A percentile compares a stretch with the other conserved stretches of the same genome.
These are phyloP conservation scores for Sciurus vulgaris DNA, from an alignment of 2,797 vertebrate species.

Conservation along the genomic window DNA sequence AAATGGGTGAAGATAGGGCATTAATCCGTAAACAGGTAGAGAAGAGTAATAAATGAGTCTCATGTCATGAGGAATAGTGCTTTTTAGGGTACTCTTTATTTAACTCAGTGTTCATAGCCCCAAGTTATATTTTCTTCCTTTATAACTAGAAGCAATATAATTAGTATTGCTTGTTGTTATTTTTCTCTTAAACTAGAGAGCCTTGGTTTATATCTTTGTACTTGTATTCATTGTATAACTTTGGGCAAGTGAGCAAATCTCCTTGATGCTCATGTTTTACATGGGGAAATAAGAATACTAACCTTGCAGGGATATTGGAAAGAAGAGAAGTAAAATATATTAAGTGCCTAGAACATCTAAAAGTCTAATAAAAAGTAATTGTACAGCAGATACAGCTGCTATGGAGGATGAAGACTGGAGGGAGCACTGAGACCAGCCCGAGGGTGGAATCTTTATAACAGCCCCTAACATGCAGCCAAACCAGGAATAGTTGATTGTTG, in stretches of 20 bases:
- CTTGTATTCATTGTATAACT: constrained; percentile 1
- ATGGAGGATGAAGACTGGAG: neutral
- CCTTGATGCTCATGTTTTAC: constrained; percentile 61
- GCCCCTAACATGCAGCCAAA: neutral
- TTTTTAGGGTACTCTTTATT: neutral
- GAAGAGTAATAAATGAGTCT: neutral
- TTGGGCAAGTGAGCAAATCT: constrained; percentile 63
- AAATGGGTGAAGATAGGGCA: neutral
- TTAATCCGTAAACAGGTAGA: neutral
- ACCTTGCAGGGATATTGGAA: constrained; percentile 37
- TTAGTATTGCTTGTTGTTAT: neutral
- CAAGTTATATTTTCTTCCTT: constrained; percentile 49
- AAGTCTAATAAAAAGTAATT: constrained; percentile 19
- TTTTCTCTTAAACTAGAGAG: constrained; percentile 37
- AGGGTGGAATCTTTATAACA: neutral
- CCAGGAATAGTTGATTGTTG: neutral
- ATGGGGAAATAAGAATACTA: neutral
- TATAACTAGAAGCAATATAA: constrained; percentile 34
- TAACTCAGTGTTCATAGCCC: neutral
- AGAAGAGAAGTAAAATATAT: constrained; percentile 19
- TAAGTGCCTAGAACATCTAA: neutral
- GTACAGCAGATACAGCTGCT: too few relatives aligned
- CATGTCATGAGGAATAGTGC: neutral
- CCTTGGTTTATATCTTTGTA: constrained; percentile 45
- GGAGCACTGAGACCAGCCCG: neutral